phyloP scores from a whole-genome alignment of 2,113 vertebrate species.

The Hemiscyllium ocellatum region DNA sequence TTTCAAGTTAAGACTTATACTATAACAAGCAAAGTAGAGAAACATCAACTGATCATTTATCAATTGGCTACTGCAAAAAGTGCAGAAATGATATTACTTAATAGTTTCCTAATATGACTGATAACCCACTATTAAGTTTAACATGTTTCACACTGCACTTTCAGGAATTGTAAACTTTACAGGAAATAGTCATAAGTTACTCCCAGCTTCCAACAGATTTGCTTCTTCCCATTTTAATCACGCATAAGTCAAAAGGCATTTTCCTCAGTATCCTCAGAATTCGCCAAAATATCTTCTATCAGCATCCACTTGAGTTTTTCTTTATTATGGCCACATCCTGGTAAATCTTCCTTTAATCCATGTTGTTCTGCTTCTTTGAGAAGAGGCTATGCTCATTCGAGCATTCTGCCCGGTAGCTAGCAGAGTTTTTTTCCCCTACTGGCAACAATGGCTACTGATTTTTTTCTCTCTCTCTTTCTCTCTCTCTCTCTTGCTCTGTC shows the following conservation, averaged over 20 bases:
- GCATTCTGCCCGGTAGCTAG: neutral
- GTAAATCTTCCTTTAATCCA: neutral
- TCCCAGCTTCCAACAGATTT: neutral
- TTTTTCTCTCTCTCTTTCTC: neutral
- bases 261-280: neutral
- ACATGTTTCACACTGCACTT: neutral
- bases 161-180: neutral
- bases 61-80: neutral
- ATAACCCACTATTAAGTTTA: neutral
- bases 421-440: neutral
- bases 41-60: neutral
- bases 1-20: neutral
- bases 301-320: neutral
- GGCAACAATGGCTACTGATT: neutral
- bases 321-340: neutral
- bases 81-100: neutral
- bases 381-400: neutral
- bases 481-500: neutral
- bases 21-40: neutral
- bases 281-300: neutral
- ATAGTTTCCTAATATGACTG: neutral
- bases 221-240: neutral
- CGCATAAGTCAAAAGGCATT: neutral
- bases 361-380: neutral
- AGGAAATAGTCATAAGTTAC: neutral